Conservation (phyloP, 2,888 invertebrate genomes). For the Pristionchus fissidentatus region DNA sequence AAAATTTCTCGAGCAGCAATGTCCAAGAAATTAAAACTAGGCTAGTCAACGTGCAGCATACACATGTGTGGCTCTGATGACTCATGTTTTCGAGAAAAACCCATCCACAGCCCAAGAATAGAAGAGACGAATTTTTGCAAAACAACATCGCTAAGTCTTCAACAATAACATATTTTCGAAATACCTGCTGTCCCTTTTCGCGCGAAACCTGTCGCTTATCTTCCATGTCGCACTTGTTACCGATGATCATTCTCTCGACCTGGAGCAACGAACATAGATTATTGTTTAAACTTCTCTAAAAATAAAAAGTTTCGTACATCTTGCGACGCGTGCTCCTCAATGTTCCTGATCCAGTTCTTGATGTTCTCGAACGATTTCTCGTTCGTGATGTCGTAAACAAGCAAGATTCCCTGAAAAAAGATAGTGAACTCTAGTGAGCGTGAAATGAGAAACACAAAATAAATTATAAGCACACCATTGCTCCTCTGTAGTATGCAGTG, state of each 20-base stretch:
- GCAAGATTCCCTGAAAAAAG: slow-evolving; percentile 85
- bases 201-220: slow-evolving; percentile 93
- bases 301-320: slow-evolving; percentile 21
- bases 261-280: slow-evolving; percentile 79
- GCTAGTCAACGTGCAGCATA: too few relatives aligned
- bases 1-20: too few relatives aligned
- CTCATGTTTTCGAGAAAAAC: too few relatives aligned
- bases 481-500: slow-evolving; percentile 99
- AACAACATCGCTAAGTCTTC: too few relatives aligned
- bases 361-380: slow-evolving; percentile 99
- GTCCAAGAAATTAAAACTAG: too few relatives aligned
- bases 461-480: slow-evolving; percentile 82
- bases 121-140: too few relatives aligned
- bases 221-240: slow-evolving; percentile 98
- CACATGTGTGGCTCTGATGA: too few relatives aligned
- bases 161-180: background rate
- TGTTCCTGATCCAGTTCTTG: slow-evolving; percentile 98
- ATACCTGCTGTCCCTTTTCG: slow-evolving; percentile 87
- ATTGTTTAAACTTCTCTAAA: background rate
- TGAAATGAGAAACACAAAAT: background rate
- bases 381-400: slow-evolving; percentile 93
- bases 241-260: slow-evolving; percentile 98
- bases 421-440: background rate
- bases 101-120: too few relatives aligned
- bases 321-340: slow-evolving; percentile 80